Base-by-base conservation (phyloP, 1,140 invertebrate species). In the Magallana angulata region DNA sequence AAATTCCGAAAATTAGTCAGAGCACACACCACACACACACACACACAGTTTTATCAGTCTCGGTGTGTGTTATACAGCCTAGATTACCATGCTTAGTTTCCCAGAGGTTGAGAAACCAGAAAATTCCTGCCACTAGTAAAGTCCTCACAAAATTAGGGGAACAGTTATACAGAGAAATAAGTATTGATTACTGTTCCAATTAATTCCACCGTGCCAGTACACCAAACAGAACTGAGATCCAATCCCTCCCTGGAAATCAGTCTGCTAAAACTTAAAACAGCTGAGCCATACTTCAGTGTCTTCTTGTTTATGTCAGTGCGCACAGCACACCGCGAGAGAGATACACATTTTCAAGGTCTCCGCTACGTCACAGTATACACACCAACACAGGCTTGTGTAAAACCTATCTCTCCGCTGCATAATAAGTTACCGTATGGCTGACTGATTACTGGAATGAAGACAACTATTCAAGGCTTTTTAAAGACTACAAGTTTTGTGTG, bases 281-380 rank as follows among this genome's bases (percentile, higher is more conserved):
- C 68, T 76, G 68, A 76, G 68, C 68, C 68, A 76, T 76, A 76
- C 68, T 76, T 62, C 60, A 12, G 11, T 76, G 68, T 76, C 68
- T 76, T 12, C 68, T 76, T 76, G 68, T 76, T 76, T 76, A 76
- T 76, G 68, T 76, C 68, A 24, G 68, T 76, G 68, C 68, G 68
- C 68, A 30, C 18, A 76, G 36, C 36, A 48, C 36, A 48, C 36
- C 36, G 36, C 36, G 30, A 30, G 68, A 30, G 68, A 76, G 68
- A 76, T 76, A 76, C 68, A 76, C 68, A 76, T 76, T 76, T 76
- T 76, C 68, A 76, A 76, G 68, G 68, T 76, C 68, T 76, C 14
- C 36, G 18, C 68, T 76, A 76, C 68, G 68, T 76, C 68, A 76
- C 68, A 76, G 24, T 64, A 48, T 48, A 64, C 24, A 76, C 68